Base-by-base conservation (phyloP, 2,888 invertebrate genomes). In the Drosophila anceps region DNA sequence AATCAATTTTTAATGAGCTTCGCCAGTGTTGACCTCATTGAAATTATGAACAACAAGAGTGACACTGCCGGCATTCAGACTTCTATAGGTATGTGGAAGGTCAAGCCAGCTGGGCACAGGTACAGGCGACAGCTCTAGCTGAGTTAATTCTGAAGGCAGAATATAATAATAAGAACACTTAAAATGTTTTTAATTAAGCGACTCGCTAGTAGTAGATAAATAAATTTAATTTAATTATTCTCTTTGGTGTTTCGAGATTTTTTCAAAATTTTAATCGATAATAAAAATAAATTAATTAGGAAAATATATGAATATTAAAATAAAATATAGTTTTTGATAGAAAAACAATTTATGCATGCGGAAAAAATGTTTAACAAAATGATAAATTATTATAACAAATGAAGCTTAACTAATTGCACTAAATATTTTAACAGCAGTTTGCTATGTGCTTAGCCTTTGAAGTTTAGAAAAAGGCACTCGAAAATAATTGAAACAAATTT, bases 1-100 rank as follows among this genome's bases (percentile, higher is more conserved):
- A 83, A 78, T 81, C 72, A 72, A 88, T 83, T 77, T 83, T 81
- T 88, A 88, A 85, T 85, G 83, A 81, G 88, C 85, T 85, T 69
- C 69, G 58, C 65, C 84, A 73, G 67, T 69, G 79, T 77, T 86
- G 82, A 88, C 86, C 88, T 88, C 79, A 69, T 82, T 85, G 69
- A 61, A 80, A 76, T 73, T 85, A 83, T 81, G 57, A 79, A 82
- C 68, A 76, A 73, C 64, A 69, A 75, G 50, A 69, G 54, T 54
- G 65, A 55, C 76, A 70, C 57, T 53, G 69, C 55, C 63, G 43
- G 50, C 70, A 54, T 48, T 71, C 37, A 71, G 20, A 50, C 15
- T 46, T 27, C 12, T 4, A 20, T 10, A 13, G 37, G 6, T 43
- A 37, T 35, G 18, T 27, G 27, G 53, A 70, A 64, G 69, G 80